phyloP scores from a whole-genome alignment of 2,888 invertebrate species.

The Philereme vetulata region DNA sequence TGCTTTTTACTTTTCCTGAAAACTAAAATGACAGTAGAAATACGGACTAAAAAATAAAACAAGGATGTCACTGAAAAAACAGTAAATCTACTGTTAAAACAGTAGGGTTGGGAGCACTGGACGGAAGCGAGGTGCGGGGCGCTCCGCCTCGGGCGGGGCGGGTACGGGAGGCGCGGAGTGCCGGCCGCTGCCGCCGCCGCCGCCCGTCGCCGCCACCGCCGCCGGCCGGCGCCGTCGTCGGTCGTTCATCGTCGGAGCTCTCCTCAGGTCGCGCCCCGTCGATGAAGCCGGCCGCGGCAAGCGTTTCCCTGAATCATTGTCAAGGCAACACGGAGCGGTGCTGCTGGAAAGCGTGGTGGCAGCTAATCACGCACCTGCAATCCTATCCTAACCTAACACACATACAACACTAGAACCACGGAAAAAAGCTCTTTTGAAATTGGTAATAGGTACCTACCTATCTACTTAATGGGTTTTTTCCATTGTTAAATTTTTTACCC shows the following conservation, averaged over 20 bases:
- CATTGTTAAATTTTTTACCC: no score
- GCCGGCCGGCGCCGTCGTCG: slow-evolving; percentile 34
- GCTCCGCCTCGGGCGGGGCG: slow-evolving; percentile 31
- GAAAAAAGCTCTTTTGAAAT: no score
- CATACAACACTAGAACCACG: no score
- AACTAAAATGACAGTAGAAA: no score
- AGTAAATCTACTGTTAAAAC: no score
- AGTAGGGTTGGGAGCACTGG: slow-evolving; percentile 24
- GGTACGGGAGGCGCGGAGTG: slow-evolving; percentile 36
- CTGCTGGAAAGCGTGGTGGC: no score
- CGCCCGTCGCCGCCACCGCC: slow-evolving; percentile 56
- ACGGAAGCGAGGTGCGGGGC: slow-evolving; percentile 32
- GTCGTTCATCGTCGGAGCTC: slow-evolving; percentile 27
- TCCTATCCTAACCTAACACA: no score
- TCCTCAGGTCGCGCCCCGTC: slow-evolving; percentile 40
- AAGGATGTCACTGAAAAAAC: neutral
- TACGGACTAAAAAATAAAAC: no score
- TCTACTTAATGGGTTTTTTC: no score
- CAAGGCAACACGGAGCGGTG: neutral
- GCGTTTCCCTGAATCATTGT: neutral
- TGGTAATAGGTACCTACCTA: no score
- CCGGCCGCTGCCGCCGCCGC: slow-evolving; percentile 26
- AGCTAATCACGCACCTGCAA: no score
- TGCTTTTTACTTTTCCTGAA: no score
- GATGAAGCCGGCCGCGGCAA: slow-evolving; percentile 2